Percentiles rank a stretch among this genome's conserved stretches.
phyloP scores from a whole-genome alignment of 2,888 invertebrate species.

The Sceliomorpha sp. region DNA sequence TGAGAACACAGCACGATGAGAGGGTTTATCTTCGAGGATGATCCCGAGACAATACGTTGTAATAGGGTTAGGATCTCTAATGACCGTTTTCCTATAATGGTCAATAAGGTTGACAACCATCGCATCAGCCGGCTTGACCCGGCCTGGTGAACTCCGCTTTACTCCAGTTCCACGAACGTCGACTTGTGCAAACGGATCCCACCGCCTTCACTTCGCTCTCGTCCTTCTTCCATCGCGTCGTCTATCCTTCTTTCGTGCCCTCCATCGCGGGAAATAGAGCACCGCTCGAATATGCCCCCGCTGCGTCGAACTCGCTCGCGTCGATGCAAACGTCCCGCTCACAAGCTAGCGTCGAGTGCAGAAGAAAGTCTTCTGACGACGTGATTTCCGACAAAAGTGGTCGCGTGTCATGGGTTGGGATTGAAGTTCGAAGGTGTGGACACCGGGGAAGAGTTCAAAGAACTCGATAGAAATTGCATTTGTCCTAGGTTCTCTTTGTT shows the following conservation, averaged over 20 bases:
- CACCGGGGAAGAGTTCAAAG: too few species aligned
- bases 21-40: constrained; percentile 3
- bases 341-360: constrained; percentile 3
- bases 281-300: constrained; percentile 66
- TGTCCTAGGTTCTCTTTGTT: too few species aligned
- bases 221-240: constrained; percentile 38
- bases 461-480: too few species aligned
- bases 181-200: constrained; percentile 67
- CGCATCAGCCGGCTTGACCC: constrained; percentile 64
- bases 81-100: constrained; percentile 43
- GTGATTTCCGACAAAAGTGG: constrained; percentile 20
- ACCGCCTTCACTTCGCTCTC: constrained; percentile 52
- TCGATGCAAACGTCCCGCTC: constrained; percentile 37
- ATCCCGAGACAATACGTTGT: constrained; percentile 7
- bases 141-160: constrained; percentile 75
- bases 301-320: constrained; percentile 57
- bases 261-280: constrained; percentile 74
- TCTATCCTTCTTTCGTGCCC: constrained; percentile 45
- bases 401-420: constrained; percentile 19
- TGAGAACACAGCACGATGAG: too few species aligned
- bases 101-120: constrained; percentile 53
- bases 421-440: constrained; percentile 6
- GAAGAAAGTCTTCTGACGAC: constrained; percentile 9
- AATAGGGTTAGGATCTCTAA: constrained; percentile 11
- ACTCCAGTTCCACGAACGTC: constrained; percentile 60